phyloP scores from a whole-genome alignment of 2,888 invertebrate genomes.

The Ormyrus pomaceus region DNA sequence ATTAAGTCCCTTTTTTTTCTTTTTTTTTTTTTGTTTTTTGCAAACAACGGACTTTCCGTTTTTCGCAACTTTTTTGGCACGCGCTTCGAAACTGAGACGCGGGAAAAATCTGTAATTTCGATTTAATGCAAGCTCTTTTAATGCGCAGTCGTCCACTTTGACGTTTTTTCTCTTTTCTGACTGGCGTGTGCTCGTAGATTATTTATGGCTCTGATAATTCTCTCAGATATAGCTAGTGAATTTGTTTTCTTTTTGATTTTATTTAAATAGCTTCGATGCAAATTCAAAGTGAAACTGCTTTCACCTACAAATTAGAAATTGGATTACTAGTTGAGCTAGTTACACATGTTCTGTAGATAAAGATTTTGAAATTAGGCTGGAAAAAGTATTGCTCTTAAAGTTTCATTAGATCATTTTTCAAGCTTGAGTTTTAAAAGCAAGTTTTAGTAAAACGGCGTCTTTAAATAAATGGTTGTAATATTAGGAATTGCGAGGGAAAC shows the following conservation, averaged over 20 bases:
- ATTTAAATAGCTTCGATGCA: neutral
- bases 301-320: constrained; percentile 39
- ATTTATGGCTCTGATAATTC: neutral
- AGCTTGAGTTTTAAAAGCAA: too few species aligned
- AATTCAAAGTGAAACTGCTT: constrained; percentile 1
- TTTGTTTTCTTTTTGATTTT: neutral
- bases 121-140: too few species aligned
- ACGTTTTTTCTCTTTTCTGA: too few species aligned
- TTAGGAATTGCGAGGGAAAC: too few species aligned
- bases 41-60: too few species aligned
- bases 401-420: too few species aligned
- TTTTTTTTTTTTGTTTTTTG: too few species aligned
- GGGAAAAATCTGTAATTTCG: neutral
- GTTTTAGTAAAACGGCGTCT: too few species aligned
- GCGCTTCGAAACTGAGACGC: neutral
- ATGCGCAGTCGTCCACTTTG: too few species aligned
- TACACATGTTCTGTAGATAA: neutral
- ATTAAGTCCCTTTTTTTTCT: neutral
- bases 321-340: neutral
- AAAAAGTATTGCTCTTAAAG: neutral
- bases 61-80: too few species aligned
- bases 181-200: neutral
- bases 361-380: neutral
- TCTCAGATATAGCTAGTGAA: neutral
- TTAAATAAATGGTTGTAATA: too few species aligned